These are phyloP conservation scores for Dromas ardeola DNA, from an alignment of 2,113 vertebrate genomes.

Conservation along the genomic window DNA sequence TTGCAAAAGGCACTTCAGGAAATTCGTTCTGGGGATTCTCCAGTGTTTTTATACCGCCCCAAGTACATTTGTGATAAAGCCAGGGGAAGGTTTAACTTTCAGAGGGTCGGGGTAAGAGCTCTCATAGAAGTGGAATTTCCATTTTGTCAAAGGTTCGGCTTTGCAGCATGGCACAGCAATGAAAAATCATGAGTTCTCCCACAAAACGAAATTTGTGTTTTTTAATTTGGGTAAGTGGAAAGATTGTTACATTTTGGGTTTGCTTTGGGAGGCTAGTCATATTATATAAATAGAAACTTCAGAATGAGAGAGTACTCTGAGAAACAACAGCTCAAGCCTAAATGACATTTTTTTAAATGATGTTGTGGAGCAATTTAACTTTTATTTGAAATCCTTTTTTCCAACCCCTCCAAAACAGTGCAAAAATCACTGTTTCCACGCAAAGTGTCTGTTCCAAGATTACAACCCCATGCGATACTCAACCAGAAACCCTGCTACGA, in stretches of 20 bases:
- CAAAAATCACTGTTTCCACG: background rate
- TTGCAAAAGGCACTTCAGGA: background rate
- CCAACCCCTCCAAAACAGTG: background rate
- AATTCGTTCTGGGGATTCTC: background rate
- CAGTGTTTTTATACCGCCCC: background rate
- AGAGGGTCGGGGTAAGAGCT: background rate
- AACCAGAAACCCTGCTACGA: background rate
- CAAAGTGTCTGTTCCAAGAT: background rate
- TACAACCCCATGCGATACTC: background rate
- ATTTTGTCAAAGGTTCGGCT: background rate
- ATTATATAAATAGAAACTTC: background rate
- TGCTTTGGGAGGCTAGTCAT: background rate
- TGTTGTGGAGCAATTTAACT: background rate
- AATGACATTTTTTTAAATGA: background rate
- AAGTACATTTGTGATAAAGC: background rate
- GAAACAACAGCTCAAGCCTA: background rate
- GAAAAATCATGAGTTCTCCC: background rate
- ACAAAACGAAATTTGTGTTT: rapidly evolving
- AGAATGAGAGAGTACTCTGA: background rate
- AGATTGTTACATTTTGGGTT: background rate
- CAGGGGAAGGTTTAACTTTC: background rate
- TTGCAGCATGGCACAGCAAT: background rate
- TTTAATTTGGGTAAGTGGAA: background rate
- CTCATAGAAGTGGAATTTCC: background rate
- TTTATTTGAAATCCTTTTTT: background rate